These are phyloP conservation scores for Pelobates cultripes DNA, from an alignment of 2,797 vertebrate genomes.

Conservation along the genomic window DNA sequence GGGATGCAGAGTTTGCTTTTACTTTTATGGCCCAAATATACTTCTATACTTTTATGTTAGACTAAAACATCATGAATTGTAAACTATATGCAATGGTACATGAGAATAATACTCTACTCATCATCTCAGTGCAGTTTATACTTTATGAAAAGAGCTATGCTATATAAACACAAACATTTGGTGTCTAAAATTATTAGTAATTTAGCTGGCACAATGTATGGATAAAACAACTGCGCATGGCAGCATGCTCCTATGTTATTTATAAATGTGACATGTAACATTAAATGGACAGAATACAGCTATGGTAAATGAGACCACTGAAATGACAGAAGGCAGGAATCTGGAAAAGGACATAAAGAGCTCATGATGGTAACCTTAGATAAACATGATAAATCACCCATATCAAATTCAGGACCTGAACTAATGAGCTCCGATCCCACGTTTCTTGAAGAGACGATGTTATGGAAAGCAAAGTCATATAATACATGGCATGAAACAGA, in stretches of 20 bases:
- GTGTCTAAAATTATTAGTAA: no score
- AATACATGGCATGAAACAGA: conserved; percentile 49
- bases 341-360: background rate
- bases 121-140: no score
- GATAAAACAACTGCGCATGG: no score
- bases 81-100: no score
- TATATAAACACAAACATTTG: no score
- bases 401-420: conserved; percentile 48
- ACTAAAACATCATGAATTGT: no score
- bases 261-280: background rate
- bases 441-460: conserved; percentile 46
- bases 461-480: conserved; percentile 54
- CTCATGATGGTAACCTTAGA: conserved; percentile 33
- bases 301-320: background rate
- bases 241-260: background rate
- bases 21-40: no score
- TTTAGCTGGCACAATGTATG: no score
- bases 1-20: no score
- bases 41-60: no score
- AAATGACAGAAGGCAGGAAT: conserved; percentile 18
- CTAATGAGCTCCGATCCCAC: conserved; percentile 41
- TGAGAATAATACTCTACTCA: no score
- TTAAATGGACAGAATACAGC: background rate
- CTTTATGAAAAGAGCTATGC: no score
- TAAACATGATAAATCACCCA: conserved; percentile 27